A percentile compares a stretch with the other conserved stretches of the same genome.
These are phyloP conservation scores for Apotomis betuletana DNA, from an alignment of 2,888 invertebrate genomes.

Conservation along the genomic window DNA sequence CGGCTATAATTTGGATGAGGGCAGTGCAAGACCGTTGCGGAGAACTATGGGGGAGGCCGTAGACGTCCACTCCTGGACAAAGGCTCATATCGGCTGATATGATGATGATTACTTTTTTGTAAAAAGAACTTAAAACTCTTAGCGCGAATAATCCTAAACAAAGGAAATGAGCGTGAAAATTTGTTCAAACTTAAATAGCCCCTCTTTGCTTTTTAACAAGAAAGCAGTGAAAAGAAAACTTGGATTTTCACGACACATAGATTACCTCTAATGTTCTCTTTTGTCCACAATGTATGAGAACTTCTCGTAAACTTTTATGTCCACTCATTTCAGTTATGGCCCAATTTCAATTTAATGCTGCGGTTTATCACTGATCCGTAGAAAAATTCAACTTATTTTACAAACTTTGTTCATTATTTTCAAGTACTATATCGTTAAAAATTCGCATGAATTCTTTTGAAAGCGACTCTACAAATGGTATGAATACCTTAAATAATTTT, in stretches of 20 bases:
- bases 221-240: constrained; percentile 72
- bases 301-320: constrained; percentile 73
- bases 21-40: too few species aligned
- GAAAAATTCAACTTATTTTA: constrained; percentile 29
- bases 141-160: not conserved
- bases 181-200: constrained; percentile 56
- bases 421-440: constrained; percentile 13
- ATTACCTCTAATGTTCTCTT: constrained; percentile 70
- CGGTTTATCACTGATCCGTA: constrained; percentile 47
- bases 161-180: constrained; percentile 42
- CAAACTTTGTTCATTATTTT: constrained; percentile 36
- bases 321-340: constrained; percentile 60
- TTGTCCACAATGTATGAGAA: constrained; percentile 74
- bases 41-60: too few species aligned
- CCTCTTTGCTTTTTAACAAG: constrained; percentile 55
- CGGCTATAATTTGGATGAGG: too few species aligned
- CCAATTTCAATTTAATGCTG: constrained; percentile 62
- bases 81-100: too few species aligned
- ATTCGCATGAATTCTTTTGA: not conserved
- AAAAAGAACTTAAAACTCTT: not conserved
- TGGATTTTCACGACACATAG: constrained; percentile 69
- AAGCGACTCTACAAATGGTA: not conserved
- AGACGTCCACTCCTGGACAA: too few species aligned
- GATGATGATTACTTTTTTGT: too few species aligned
- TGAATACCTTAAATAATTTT: not conserved